phyloP scores from a whole-genome alignment of 2,797 vertebrate species.

The Poecile montanus region DNA sequence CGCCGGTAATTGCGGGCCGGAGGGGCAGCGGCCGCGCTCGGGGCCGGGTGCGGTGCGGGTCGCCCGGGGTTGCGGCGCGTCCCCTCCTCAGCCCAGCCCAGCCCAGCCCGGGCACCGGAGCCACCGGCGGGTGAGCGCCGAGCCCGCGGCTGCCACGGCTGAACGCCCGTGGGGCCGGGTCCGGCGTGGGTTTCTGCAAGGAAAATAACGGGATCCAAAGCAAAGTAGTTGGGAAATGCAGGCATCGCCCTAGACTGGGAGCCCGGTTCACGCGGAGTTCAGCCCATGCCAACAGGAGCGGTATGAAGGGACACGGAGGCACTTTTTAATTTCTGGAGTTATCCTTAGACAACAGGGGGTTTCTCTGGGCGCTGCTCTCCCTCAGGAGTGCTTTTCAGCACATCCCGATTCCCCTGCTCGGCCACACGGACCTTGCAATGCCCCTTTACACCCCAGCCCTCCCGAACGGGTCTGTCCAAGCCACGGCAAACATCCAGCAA shows the following conservation, averaged over 20 bases:
- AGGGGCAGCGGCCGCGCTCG: background rate
- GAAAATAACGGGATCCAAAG: background rate
- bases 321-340: background rate
- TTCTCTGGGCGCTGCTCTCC: background rate
- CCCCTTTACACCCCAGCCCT: background rate
- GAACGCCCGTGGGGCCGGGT: background rate
- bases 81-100: background rate
- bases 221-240: background rate
- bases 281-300: background rate
- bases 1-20: accelerated
- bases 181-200: background rate
- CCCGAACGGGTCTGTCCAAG: accelerated
- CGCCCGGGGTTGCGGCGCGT: background rate
- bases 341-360: accelerated
- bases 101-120: background rate
- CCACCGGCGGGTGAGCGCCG: background rate
- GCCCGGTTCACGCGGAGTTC: background rate
- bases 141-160: background rate
- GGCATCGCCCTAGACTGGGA: background rate
- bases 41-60: background rate
- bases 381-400: too few relatives aligned
- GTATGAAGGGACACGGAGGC: background rate
- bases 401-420: background rate
- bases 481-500: background rate
- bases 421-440: background rate